Evolutionary conservation across 2,113 vertebrate species (phyloP), one percentile per base, ranked within the genome.

Genomic region (Chloropsis hardwickii): DNA sequence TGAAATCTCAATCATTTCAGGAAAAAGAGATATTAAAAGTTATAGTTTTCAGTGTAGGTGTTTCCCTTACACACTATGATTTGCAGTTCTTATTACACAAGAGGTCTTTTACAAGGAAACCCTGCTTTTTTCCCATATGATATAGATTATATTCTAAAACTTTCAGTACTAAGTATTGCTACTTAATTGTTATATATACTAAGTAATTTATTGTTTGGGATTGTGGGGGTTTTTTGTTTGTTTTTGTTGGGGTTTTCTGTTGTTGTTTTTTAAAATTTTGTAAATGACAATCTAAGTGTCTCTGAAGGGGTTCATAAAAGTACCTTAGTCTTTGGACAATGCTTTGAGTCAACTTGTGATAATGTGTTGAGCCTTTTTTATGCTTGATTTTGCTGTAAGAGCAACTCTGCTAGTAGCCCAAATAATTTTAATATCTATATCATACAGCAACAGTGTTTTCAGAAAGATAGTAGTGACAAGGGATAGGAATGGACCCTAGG

Each of bases 41-140:
- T 62, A 64, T 6, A 29, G 5, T 40, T 66, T 84, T 61, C 28
- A n/a, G 9, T 27, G 14, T 14, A 54, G 22, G 3, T 57, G 20
- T 74, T 45, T 7, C 11, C 5, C 14, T 33, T 40, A 15, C 73
- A 53, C 11, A 6, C 5, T 45, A 2, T n/a, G 5, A 37, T 61
- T 66, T 86, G 27, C 12, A 51, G 21, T 27, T 77, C 1, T 62
- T 62, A 11, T 22, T 78, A 15, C 13, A 25, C 10, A 74, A 54
- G 29, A 62, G 3, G 3, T n/a, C 9, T 73, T 73, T 69, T 25
- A 14, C 6, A 65, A 66, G 13, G 25, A 35, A 88, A 58, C 12
- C 3, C 0, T 0, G 0, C 11, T 37, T 42, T 62, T 80, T 16
- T 2, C 2, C 9, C 6, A 11, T 23, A 1, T 48, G 35, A 35